Evolutionary conservation across 1,140 invertebrate genomes (phyloP), one percentile per base, ranked within the genome.

Genomic region (Liolophura sinensis): DNA sequence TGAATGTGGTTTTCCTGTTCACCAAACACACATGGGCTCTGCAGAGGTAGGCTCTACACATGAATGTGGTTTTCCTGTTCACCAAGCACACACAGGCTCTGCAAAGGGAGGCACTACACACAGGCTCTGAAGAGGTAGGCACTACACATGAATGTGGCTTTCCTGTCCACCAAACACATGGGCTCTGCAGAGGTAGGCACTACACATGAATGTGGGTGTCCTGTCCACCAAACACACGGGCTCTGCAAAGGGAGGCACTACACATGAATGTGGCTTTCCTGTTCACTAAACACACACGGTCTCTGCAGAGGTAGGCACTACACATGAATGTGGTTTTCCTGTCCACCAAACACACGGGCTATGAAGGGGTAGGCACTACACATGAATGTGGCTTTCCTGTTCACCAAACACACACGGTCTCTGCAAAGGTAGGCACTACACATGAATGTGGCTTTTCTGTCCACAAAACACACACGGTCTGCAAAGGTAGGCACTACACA

Each of bases 171-270:
- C 27, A 22, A 47, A 27, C 49, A 62, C 6, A 15, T 15, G 20
- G 6, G 49, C 61, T 25, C 61, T 62, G 20, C 61, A 62, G 22
- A 40, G 31, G 31, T 40, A 40, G 31, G 31, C 31, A 3, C 31
- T 40, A 9, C 9, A 9, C n/a, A n/a, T n/a, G n/a, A n/a, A n/a
- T 27, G 27, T 54, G 51, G n/a, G 27, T 20, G 5, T 16, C 22
- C 24, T 27, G 16, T 46, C 59, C 16, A 25, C 27, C 27, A 22
- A 47, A 27, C 49, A 62, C 6, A 15, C 24, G 20, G 6, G 49
- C 61, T 25, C 61, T 62, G 20, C 61, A 62, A 16, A 40, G 31
- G 31, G 3, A 40, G 31, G 31, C 31, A 3, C 31, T 40, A 9
- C 9, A 9, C n/a, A n/a, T n/a, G n/a, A n/a, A n/a, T 27, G 27